These are phyloP conservation scores for Aradophagus sp. DNA, from an alignment of 1,140 invertebrate species.

Conservation along the genomic window DNA sequence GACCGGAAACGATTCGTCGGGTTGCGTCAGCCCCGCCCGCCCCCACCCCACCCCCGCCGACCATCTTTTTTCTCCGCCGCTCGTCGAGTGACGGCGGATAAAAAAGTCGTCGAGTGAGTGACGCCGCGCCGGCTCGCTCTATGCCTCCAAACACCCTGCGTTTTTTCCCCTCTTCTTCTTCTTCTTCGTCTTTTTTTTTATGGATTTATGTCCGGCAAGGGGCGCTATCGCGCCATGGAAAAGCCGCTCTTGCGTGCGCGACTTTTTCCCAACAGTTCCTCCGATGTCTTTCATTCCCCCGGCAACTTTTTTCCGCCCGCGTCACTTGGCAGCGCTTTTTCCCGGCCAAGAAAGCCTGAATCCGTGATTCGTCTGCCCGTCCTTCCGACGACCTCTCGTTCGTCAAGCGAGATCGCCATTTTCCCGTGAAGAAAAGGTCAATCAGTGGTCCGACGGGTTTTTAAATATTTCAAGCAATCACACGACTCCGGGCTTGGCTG, in stretches of 20 bases:
- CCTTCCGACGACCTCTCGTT: too few species aligned
- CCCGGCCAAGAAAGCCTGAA: too few species aligned
- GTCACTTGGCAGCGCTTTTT: too few species aligned
- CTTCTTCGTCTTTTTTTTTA: neutral
- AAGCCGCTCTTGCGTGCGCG: constrained; percentile 13
- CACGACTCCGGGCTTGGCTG: too few species aligned
- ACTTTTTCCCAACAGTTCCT: constrained; percentile 2
- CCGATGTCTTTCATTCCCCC: constrained; percentile 2
- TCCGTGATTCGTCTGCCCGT: too few species aligned
- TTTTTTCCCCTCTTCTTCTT: constrained; percentile 12
- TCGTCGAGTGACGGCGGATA: constrained; percentile 37
- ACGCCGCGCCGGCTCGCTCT: constrained; percentile 30
- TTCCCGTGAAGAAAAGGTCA: too few species aligned
- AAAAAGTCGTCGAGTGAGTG: constrained; percentile 44
- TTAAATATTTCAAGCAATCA: too few species aligned
- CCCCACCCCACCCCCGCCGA: neutral
- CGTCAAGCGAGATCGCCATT: too few species aligned
- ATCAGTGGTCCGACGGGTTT: too few species aligned
- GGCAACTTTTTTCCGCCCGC: constrained; percentile 21
- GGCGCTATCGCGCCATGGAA: constrained; percentile 23
- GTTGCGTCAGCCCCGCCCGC: too few species aligned
- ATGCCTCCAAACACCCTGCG: constrained; percentile 23
- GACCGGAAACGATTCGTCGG: constrained; percentile 44
- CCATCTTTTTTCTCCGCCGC: constrained; percentile 33
- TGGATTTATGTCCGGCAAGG: constrained; percentile 47